Evolutionary conservation across 2,113 vertebrate genomes (phyloP).

Genomic region (human (Homo sapiens)): DNA sequence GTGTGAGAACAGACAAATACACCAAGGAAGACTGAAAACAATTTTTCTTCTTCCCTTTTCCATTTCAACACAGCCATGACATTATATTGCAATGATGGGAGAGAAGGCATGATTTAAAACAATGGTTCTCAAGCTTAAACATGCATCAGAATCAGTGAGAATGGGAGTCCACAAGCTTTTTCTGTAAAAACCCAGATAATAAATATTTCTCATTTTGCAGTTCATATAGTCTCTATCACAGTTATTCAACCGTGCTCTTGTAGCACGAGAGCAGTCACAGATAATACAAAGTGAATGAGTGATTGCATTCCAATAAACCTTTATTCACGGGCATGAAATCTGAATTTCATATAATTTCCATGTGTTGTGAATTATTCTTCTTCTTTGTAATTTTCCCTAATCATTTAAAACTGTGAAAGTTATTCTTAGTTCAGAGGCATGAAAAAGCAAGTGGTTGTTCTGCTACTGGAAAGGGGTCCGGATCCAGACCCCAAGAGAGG

Average conservation of each 20-base stretch:
- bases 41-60: neutral
- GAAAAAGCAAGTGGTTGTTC: neutral
- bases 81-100: fast-evolving
- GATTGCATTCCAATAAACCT: neutral
- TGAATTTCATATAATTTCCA: neutral
- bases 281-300: neutral
- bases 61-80: neutral
- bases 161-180: neutral
- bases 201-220: neutral
- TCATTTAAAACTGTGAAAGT: neutral
- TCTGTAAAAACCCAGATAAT: neutral
- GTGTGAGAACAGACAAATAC: too few species aligned
- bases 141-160: neutral
- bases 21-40: too few species aligned
- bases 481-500: too few species aligned
- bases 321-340: neutral
- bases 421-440: fast-evolving
- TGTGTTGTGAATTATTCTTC: fast-evolving
- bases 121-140: neutral
- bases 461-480: too few species aligned
- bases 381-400: neutral
- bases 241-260: fast-evolving
- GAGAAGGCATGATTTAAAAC: neutral
- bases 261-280: fast-evolving
- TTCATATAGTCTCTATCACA: fast-evolving